These are phyloP conservation scores for Scortum barcoo DNA, from an alignment of 2,113 vertebrate species.

Conservation along the genomic window DNA sequence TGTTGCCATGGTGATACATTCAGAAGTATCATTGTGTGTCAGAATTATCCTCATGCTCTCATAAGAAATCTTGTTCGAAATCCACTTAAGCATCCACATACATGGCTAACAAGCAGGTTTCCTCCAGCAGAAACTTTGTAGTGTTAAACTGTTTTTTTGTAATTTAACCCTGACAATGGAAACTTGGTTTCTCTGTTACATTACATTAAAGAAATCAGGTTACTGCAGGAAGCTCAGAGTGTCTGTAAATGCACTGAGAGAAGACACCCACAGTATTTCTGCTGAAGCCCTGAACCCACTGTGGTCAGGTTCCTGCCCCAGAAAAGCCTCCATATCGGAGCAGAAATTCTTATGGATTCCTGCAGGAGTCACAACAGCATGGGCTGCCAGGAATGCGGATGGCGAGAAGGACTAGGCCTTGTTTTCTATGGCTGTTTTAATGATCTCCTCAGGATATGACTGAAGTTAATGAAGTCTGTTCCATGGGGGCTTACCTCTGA, in stretches of 20 bases:
- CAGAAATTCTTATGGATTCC: constrained; percentile 34
- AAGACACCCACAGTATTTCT: constrained; percentile 1
- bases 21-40: too few relatives aligned
- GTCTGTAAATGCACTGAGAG: neutral
- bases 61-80: constrained; percentile 2
- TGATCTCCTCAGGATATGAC: constrained; percentile 78
- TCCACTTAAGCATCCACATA: neutral
- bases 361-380: constrained; percentile 47
- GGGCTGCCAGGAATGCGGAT: constrained; percentile 56
- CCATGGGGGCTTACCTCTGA: constrained; percentile 75
- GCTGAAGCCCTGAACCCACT: neutral
- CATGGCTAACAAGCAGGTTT: neutral
- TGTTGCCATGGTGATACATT: neutral
- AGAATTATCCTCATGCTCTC: neutral
- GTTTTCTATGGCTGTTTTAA: constrained; percentile 70
- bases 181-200: neutral
- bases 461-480: constrained; percentile 81
- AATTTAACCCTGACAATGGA: neutral
- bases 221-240: neutral
- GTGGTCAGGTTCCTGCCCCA: neutral
- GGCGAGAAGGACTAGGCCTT: constrained; percentile 34
- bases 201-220: constrained; percentile 4
- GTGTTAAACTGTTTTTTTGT: neutral
- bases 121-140: constrained; percentile 6
- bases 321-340: constrained; percentile 41